Evolutionary conservation across 2,797 vertebrate genomes (phyloP), one percentile per base, ranked within the genome.

Genomic region (Hipposideros larvatus): DNA sequence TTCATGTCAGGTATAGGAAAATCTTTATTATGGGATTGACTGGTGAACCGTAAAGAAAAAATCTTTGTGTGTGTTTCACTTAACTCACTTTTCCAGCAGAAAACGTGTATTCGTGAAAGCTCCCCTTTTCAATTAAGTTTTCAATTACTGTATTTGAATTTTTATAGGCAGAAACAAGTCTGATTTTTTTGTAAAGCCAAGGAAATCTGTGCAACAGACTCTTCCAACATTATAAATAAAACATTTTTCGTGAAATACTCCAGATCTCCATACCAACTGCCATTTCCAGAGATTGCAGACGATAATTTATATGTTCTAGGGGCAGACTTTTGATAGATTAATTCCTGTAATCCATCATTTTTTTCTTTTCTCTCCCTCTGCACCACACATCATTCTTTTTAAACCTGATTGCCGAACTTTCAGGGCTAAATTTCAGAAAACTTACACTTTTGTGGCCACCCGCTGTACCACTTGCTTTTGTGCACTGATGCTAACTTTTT

Each of bases 311-410:
- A 84, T 89, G 78, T 92, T 41, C 84, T 46, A 31, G 57, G 96
- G 92, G 28, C 90, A 97, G 83, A 14, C 53, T 98, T 98, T 87
- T 94, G 73, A 95, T 96, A 93, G 97, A 97, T 96, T 97, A 96
- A 97, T 93, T 94, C 79, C 85, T 97, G 22, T 90, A 97, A 98
- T 95, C 68, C 93, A 94, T 77, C 65, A 95, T 82, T 63, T 96
- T 85, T 96, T 80, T 9, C 84, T 90, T 95, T 97, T 95, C 96
- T 26, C n/a, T 79, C 71, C 71, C 91, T 97, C 59, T 92, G 10
- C 31, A 14, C 94, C 94, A 75, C 71, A 83, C 63, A 95, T 96
- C 71, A 93, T 90, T 97, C 96, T 96, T 63, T 37, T 63, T 94
- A 96, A 88, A 93, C 28, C 74, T 91, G 59, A 95, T 92, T 84